Conservation (phyloP, 1,140 invertebrate species). For the Ips typographus region DNA sequence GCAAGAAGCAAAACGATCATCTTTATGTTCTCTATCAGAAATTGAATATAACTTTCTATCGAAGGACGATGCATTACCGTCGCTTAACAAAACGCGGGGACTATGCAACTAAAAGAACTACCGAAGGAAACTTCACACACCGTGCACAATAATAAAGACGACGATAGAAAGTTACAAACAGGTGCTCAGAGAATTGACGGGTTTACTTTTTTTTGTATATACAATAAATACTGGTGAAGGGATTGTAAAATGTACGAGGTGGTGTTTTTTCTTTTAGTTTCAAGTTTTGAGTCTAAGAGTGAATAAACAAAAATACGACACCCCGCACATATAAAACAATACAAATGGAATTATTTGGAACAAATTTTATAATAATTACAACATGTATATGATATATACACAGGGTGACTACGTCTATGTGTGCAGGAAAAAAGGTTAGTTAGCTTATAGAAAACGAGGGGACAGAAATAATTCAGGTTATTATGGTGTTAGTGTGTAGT, state of each 20-base stretch:
- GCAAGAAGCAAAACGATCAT: slow-evolving; percentile 43
- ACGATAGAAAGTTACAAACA: slow-evolving; percentile 49
- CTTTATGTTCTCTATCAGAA: slow-evolving; percentile 9
- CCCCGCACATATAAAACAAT: not conserved
- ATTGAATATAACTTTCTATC: slow-evolving; percentile 47
- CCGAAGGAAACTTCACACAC: slow-evolving; percentile 39
- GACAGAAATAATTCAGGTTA: slow-evolving; percentile 14
- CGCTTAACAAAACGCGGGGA: slow-evolving; percentile 11
- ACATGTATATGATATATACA: slow-evolving; percentile 28
- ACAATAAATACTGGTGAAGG: slow-evolving; percentile 34
- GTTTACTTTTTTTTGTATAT: slow-evolving; percentile 36
- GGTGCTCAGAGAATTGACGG: slow-evolving; percentile 43
- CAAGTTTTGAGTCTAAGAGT: too few relatives aligned
- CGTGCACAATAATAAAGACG: slow-evolving; percentile 44
- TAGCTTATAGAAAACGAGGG: slow-evolving; percentile 25
- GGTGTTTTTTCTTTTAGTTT: too few relatives aligned
- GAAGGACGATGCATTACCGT: slow-evolving; percentile 42
- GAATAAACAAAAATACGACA: too few relatives aligned
- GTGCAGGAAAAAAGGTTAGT: slow-evolving; percentile 19
- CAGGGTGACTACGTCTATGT: slow-evolving; percentile 42
- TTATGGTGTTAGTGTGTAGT: slow-evolving; percentile 37
- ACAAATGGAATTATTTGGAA: not conserved
- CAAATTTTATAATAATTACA: too few relatives aligned
- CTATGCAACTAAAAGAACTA: slow-evolving; percentile 30
- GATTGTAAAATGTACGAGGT: not conserved